Conservation (phyloP, 2,888 invertebrate genomes). For the Phania funesta region DNA sequence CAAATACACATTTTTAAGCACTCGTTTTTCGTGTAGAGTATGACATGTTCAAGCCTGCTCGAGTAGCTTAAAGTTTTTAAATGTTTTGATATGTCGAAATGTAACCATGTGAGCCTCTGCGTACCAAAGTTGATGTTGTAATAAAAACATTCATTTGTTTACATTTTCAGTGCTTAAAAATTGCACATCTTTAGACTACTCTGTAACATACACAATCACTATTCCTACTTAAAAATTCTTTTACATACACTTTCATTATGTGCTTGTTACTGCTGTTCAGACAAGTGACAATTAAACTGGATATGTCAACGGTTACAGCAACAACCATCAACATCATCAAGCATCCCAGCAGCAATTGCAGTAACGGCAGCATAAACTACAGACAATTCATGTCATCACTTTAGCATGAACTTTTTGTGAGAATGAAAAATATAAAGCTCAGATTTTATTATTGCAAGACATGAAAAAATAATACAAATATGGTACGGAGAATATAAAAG, state of each 20-base stretch:
- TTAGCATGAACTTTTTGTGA: slow-evolving; percentile 51
- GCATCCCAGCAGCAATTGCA: neutral
- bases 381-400: slow-evolving; percentile 57
- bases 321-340: slow-evolving; percentile 36
- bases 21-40: too few relatives aligned
- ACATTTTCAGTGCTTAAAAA: slow-evolving; percentile 37
- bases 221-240: slow-evolving; percentile 33
- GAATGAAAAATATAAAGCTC: slow-evolving; percentile 35
- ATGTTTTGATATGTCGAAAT: neutral
- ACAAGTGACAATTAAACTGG: slow-evolving; percentile 66
- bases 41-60: neutral
- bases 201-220: neutral
- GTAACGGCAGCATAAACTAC: slow-evolving; percentile 9
- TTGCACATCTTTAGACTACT: slow-evolving; percentile 24
- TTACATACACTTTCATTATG: slow-evolving; percentile 55
- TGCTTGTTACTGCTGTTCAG: slow-evolving; percentile 57
- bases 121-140: slow-evolving; percentile 5
- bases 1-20: too few relatives aligned
- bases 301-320: slow-evolving; percentile 57
- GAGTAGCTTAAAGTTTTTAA: neutral
- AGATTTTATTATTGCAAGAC: slow-evolving; percentile 7
- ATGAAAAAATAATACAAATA: neutral
- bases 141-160: slow-evolving; percentile 56
- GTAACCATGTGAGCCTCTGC: neutral
- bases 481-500: neutral